A percentile compares a stretch with the other conserved stretches of the same genome.
Evolutionary conservation across 2,888 invertebrate species (phyloP).

Genomic region (Ophion obscuratus): DNA sequence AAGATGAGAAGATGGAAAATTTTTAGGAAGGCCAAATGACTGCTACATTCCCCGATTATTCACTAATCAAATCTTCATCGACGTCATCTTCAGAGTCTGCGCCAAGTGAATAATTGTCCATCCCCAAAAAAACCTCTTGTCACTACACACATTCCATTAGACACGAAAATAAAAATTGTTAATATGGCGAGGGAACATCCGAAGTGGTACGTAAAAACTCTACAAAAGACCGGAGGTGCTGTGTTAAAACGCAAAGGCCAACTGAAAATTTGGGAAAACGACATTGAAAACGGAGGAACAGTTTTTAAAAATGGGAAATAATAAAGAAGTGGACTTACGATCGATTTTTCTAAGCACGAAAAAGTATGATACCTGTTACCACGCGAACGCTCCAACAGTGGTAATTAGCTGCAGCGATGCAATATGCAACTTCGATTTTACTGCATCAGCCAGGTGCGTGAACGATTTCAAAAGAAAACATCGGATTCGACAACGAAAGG

Average conservation of each 20-base stretch:
- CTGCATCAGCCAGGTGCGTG: no score
- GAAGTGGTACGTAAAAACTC: neutral
- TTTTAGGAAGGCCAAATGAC: neutral
- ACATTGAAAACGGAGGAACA: constrained; percentile 62
- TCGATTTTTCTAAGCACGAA: constrained; percentile 64
- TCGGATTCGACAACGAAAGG: no score
- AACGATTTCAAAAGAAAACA: no score
- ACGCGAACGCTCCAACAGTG: neutral
- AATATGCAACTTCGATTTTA: neutral
- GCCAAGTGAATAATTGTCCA: no score
- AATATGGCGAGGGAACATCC: no score
- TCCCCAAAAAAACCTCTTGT: no score
- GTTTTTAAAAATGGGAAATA: constrained; percentile 53
- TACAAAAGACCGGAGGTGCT: neutral
- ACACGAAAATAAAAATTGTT: no score
- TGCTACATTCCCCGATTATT: neutral
- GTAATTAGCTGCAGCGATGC: neutral
- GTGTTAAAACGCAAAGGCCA: neutral
- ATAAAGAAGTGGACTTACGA: constrained; percentile 66
- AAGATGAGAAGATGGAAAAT: neutral
- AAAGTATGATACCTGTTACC: constrained; percentile 13
- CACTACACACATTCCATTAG: no score
- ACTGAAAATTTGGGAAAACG: constrained; percentile 47
- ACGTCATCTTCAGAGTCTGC: no score
- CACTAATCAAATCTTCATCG: no score